Base-by-base conservation (phyloP, 2,113 vertebrate genomes). In the Barbus barbus region DNA sequence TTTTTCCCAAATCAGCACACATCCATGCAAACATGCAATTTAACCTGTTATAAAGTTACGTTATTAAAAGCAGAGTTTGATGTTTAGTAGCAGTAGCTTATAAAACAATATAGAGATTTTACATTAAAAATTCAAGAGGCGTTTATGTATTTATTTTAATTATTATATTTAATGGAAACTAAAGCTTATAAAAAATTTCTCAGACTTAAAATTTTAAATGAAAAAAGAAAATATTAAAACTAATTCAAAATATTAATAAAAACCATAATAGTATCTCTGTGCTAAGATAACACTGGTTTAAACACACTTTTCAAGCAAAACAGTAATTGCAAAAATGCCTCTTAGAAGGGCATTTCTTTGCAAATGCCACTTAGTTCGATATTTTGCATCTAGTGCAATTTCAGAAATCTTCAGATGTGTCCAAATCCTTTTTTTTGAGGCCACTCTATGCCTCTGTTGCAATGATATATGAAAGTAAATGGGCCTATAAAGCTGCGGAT, bases 401-500 rank as follows among this genome's bases (percentile, higher is more conserved):
- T 46, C 12, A 73, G 12, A 73, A 46, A 73, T 73, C 22, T 44
- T 24, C 20, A n/a, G 11, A 69, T 38, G 33, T 73, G 69, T 44
- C 69, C 38, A 73, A 73, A 24, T 73, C 8, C 38, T 73, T 41
- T 72, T n/a, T 46, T 72, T 72, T 72, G 22, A 72, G 22, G 36
- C 22, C 38, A n/a, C 69, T 72, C 36, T 44, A 41, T 72, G 69
- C 36, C 36, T 44, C 69, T 73, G 36, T 44, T 24, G 69, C 38
- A 13, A 26, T 73, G 36, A 77, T n/a, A 77, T 33, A 33, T 58
- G 13, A 38, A 60, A 77, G 48, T 22, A 56, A 28, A 75, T 78
- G 26, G 90, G 33, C 18, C 26, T 91, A 91, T 89, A 91, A 89
- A 93, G 90, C 91, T 92, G 89, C 80, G 31, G 78, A 89, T 90